phyloP scores from a whole-genome alignment of 2,888 invertebrate species.

The Octodonta nipae region DNA sequence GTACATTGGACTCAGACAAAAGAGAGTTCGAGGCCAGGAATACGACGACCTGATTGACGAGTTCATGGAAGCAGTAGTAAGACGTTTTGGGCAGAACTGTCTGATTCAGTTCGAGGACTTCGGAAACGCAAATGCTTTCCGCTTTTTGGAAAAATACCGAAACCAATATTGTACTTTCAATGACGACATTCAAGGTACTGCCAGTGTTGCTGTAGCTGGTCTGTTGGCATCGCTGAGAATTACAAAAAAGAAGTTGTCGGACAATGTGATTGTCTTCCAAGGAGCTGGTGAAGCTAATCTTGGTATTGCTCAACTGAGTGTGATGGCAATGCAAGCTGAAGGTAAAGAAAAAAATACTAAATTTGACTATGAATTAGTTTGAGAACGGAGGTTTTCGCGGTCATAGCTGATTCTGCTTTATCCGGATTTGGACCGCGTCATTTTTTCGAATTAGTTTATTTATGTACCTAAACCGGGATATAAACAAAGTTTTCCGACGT shows the following conservation, averaged over 20 bases:
- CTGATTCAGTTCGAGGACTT: conserved; percentile 96
- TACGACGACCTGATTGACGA: conserved; percentile 94
- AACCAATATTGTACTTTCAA: conserved; percentile 89
- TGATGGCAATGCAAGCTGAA: conserved; percentile 84
- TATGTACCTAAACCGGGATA: no score
- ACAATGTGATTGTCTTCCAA: conserved; percentile 77
- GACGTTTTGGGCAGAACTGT: conserved; percentile 71
- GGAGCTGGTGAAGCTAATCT: conserved; percentile 83
- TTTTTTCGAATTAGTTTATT: no score
- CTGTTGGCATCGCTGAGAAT: conserved; percentile 73
- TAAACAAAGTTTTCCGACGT: no score
- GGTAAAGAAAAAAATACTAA: conserved; percentile 44
- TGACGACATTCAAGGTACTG: conserved; percentile 84
- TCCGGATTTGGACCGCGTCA: no score
- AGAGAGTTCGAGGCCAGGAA: conserved; percentile 63
- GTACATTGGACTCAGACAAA: conserved; percentile 85
- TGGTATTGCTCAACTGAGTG: conserved; percentile 85
- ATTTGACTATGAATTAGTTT: no score
- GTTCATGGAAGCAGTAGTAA: conserved; percentile 86
- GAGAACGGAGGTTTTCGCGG: no score
- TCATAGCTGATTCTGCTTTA: no score
- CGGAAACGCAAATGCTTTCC: conserved; percentile 92
- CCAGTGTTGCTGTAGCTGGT: conserved; percentile 90
- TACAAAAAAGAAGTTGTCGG: conserved; percentile 67
- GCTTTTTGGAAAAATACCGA: conserved; percentile 79